Evolutionary conservation across 2,113 vertebrate species (phyloP), one percentile per base, ranked within the genome.

Genomic region (Prietella phreatophila): DNA sequence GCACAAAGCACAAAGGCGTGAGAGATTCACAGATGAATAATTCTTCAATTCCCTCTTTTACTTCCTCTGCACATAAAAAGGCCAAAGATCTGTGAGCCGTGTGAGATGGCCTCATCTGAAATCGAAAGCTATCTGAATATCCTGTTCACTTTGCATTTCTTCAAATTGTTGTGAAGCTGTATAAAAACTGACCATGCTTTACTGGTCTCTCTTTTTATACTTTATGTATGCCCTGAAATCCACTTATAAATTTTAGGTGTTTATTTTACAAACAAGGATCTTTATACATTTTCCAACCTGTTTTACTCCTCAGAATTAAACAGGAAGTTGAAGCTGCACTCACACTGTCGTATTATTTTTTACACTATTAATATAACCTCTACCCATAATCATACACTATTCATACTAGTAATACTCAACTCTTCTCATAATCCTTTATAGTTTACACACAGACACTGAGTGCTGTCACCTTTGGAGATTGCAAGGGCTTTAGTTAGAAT

Each of bases 1-100:
- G 86, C 81, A 83, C 65, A 22, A 55, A n/a, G 73, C 85, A 86
- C 60, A 83, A 39, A 69, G 69, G 36, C 56, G 47, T 71, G 58
- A 84, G 81, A 81, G 75, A 63, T 79, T 84, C 36, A 88, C 67
- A 56, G 39, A 33, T 86, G 81, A 39, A 84, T 82, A 67, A 61
- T 81, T 88, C 84, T 36, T 36, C 69, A 71, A 83, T 80, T 84
- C 63, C 82, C 80, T 53, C n/a, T 76, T 76, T 73, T 9, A 22
- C 76, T 33, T 86, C 22, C 42, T 67, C 53, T 20, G 50, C 55
- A 39, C 53, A 82, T 78, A 69, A 85, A 85, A 84, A 42, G 30
- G n/a, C 71, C 33, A 78, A 30, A 79, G 42, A 83, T 33, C 60
- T 11, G 69, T 27, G 50, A 22, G 50, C 58, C 33, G 0, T 36